Conservation (phyloP, 2,888 invertebrate species). For the Erebia epiphron region DNA sequence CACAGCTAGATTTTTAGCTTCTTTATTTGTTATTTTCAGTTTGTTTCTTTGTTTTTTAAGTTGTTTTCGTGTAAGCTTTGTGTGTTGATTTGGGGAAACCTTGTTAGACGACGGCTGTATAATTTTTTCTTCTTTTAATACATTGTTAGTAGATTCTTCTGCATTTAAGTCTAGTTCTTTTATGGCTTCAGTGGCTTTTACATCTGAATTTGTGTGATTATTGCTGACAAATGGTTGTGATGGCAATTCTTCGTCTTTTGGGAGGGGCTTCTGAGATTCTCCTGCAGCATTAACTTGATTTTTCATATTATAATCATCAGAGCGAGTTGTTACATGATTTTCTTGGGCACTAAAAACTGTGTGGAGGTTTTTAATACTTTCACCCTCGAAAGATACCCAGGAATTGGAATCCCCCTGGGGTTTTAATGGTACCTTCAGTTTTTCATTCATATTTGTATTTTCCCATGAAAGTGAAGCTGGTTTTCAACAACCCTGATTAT, state of each 20-base stretch:
- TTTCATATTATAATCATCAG: not conserved
- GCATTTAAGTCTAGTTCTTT: not conserved
- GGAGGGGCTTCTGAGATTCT: not conserved
- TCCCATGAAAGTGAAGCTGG: no score
- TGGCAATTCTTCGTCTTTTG: not conserved
- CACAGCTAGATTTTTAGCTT: slow-evolving; percentile 2
- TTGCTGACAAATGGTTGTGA: not conserved
- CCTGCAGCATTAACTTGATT: not conserved
- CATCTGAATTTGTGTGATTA: not conserved
- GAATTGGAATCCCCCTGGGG: not conserved
- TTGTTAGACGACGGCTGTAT: not conserved
- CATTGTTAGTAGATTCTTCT: not conserved
- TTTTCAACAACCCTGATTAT: no score
- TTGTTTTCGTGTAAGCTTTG: not conserved
- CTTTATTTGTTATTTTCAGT: not conserved
- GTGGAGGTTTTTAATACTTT: not conserved
- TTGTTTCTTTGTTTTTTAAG: not conserved
- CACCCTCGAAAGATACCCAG: not conserved
- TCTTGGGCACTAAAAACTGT: not conserved
- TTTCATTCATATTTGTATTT: not conserved
- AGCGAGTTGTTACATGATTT: not conserved
- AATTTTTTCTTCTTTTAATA: not conserved
- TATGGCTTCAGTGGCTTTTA: not conserved
- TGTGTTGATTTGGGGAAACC: no score
- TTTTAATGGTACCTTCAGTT: not conserved